Base-by-base conservation (phyloP, 2,888 invertebrate genomes). In the Fissipunctia ypsillon region DNA sequence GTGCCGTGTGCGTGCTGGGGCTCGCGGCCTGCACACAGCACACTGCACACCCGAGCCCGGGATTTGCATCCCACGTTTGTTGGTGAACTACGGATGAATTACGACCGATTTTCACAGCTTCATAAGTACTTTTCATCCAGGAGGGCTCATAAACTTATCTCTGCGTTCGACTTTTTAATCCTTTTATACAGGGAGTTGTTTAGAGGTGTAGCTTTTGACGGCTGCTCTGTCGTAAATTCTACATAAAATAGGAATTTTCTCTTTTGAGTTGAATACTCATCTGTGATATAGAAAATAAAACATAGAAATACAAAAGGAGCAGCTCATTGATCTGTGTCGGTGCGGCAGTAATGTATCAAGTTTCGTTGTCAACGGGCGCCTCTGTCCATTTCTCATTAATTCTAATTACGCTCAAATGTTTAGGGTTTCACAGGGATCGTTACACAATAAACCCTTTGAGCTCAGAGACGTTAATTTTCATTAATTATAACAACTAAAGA, bases 341-440 rank as follows among this genome's bases (percentile, higher is more conserved):
- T 84, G 82, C 81, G 76, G 84, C 84, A 77, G 78, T 72, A 80
- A 80, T 77, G 84, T 92, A 93, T 94, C 92, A 88, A 85, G 87
- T 95, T 93, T 89, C 94, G 85, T 87, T 89, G 92, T 92, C 93
- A 93, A 93, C 90, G 91, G 87, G 87, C 89, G 90, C 88, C 90
- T 91, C 90, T 90, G 92, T 89, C 90, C 90, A 91, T 91, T 94
- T 92, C 92, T 94, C 93, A 91, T 94, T 94, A 93, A 93, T 93
- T 92, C 89, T 93, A 94, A 94, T 94, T 93, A 93, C 89, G 86
- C 88, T 88, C 90, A 91, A 93, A 91, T 91, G 88, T 91, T 92
- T 89, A 86, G 88, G 89, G 90, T 91, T 93, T 91, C 89, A 89
- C 88, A 87, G 88, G 79, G 87, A 89, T 86, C 88, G 86, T 87